phyloP scores from a whole-genome alignment of 2,888 invertebrate genomes.

The Nomada ruficornis region DNA sequence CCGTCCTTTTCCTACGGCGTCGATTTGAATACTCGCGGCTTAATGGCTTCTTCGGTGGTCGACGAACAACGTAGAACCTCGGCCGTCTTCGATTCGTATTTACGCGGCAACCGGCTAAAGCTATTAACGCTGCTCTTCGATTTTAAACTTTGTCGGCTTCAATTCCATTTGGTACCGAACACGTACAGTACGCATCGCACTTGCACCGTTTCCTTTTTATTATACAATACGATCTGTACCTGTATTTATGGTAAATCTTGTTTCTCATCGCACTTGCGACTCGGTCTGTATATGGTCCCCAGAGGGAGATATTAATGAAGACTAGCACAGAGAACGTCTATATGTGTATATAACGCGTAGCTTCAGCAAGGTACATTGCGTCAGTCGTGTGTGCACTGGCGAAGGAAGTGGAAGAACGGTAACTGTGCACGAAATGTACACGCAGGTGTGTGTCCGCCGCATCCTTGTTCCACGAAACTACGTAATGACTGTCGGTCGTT shows the following conservation, averaged over 20 bases:
- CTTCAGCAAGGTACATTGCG: slow-evolving; percentile 39
- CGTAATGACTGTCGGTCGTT: slow-evolving; percentile 69
- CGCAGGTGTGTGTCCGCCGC: slow-evolving; percentile 61
- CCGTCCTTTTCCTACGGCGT: slow-evolving; percentile 48
- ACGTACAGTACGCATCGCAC: not conserved
- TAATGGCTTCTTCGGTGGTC: slow-evolving; percentile 57
- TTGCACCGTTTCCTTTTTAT: too few species aligned
- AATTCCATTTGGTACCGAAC: not conserved
- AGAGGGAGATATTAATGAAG: slow-evolving; percentile 62
- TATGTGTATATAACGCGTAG: slow-evolving; percentile 25
- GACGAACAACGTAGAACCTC: slow-evolving; percentile 12
- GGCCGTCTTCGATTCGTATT: slow-evolving; percentile 13
- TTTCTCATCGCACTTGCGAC: not conserved
- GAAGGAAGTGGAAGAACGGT: slow-evolving; percentile 56
- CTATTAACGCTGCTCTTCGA: not conserved
- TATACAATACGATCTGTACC: too few species aligned
- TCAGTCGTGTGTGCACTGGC: slow-evolving; percentile 57
- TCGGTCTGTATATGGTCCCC: slow-evolving; percentile 21
- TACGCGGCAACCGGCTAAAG: not conserved
- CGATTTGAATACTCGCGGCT: slow-evolving; percentile 66
- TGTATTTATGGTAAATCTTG: not conserved
- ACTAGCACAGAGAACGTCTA: slow-evolving; percentile 28
- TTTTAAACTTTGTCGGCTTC: not conserved
- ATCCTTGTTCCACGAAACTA: slow-evolving; percentile 59
- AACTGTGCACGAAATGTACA: slow-evolving; percentile 48